Conservation (phyloP, 2,888 invertebrate genomes). For the Drosophila pegasa region DNA sequence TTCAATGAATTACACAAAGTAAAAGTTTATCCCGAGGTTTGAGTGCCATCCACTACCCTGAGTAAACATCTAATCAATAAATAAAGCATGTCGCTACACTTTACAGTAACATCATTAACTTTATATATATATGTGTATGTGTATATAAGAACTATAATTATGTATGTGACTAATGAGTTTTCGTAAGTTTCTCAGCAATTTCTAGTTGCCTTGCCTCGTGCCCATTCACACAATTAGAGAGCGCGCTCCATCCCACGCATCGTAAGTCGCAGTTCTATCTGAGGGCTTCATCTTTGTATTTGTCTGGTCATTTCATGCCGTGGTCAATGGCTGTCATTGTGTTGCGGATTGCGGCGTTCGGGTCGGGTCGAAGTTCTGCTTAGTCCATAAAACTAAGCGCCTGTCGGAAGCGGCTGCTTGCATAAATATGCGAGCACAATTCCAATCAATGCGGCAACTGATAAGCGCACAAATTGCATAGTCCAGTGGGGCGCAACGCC, state of each 20-base stretch:
- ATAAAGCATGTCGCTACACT: neutral
- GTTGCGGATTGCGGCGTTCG: neutral
- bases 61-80: neutral
- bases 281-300: slow-evolving; percentile 54
- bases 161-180: slow-evolving; percentile 42
- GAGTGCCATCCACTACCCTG: neutral
- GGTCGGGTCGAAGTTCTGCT: slow-evolving; percentile 5
- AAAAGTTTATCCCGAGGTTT: neutral
- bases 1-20: neutral
- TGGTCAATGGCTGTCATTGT: slow-evolving; percentile 43
- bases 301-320: slow-evolving; percentile 39
- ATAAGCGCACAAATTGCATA: slow-evolving; percentile 76
- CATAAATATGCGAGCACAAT: slow-evolving; percentile 58
- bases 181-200: slow-evolving; percentile 12
- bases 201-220: slow-evolving; percentile 10
- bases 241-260: slow-evolving; percentile 12
- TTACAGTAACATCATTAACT: slow-evolving; percentile 30
- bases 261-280: slow-evolving; percentile 35
- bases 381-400: slow-evolving; percentile 37
- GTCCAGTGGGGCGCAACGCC: slow-evolving; percentile 41
- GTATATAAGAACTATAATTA: slow-evolving; percentile 37
- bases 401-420: slow-evolving; percentile 59
- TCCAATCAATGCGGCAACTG: slow-evolving; percentile 73
- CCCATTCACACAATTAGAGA: slow-evolving; percentile 44
- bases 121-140: slow-evolving; percentile 6